Base-by-base conservation (phyloP, 1,140 invertebrate genomes). In the Melipona quadrifasciata region DNA sequence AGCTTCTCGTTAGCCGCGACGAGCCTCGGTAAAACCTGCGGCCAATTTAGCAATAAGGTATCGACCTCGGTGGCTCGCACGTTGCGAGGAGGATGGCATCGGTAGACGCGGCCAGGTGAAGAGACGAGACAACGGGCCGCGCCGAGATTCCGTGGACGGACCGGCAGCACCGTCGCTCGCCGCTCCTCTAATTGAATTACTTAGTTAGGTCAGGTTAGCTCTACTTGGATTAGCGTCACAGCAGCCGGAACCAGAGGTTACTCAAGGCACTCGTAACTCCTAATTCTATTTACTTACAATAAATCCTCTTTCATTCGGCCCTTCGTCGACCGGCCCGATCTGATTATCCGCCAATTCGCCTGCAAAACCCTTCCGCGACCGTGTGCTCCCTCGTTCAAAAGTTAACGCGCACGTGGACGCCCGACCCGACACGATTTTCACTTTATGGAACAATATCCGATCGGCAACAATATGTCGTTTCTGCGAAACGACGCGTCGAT, bases 271-370 rank as follows among this genome's bases (percentile, higher is more conserved):
- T 92, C 86, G 88, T 86, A 91, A 89, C 89, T 91, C 67, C 68
- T 91, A 92, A 92, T 92, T 92, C 87, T 87, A 91, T 92, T 92
- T 92, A 79, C 86, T 88, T 89, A 91, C 91, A 86, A 92, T 92
- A 91, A 92, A 91, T 92, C 90, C 57, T 90, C 78, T 86, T 84
- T 85, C 88, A 70, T 84, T 88, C 80, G 51, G 16, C 34, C n/a
- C 79, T 74, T 68, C 74, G 57, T 72, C 84, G 65, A 34, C 39
- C 71, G 24, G 39, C 24, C 47, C 53, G 77, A 87, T 91, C 90
- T 91, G 80, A 91, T 91, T 91, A 89, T 70, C 81, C 81, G 83
- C 65, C 80, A 85, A 89, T 89, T 61, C 47, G 70, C 11, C 39
- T 68, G 47, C 47, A 19, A 31, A 58, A 17, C 57, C 12, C 24